Conservation (phyloP, 2,888 invertebrate genomes). For the Erpobdella octoculata region DNA sequence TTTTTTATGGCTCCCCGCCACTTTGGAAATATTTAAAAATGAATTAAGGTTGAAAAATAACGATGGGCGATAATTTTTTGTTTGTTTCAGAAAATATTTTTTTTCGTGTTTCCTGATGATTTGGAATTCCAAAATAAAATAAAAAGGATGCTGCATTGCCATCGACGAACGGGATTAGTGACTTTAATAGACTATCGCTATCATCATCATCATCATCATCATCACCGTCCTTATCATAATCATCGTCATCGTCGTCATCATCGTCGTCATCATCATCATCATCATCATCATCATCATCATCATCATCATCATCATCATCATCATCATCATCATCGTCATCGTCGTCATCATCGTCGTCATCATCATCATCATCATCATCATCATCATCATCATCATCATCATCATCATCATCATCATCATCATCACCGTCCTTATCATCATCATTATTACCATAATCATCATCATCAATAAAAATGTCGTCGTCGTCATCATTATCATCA, state of each 20-base stretch:
- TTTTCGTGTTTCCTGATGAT: too few relatives aligned
- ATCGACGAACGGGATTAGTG: too few relatives aligned
- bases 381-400: slow-evolving; percentile 6
- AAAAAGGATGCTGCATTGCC: too few relatives aligned
- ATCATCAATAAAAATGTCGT: slow-evolving; percentile 10
- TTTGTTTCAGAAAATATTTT: too few relatives aligned
- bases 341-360: not conserved
- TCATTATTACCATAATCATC: slow-evolving; percentile 14
- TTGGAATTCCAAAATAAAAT: too few relatives aligned
- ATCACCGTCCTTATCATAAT: slow-evolving; percentile 15
- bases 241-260: slow-evolving; percentile 13
- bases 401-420: not conserved
- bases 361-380: not conserved
- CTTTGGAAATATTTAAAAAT: too few relatives aligned
- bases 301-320: slow-evolving; percentile 26
- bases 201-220: not conserved
- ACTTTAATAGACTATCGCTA: not conserved
- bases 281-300: slow-evolving; percentile 27
- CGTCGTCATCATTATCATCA: slow-evolving; percentile 20
- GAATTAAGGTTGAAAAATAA: too few relatives aligned
- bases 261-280: slow-evolving; percentile 16
- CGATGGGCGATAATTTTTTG: too few relatives aligned
- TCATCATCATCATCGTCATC: slow-evolving; percentile 20
- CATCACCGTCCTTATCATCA: slow-evolving; percentile 11
- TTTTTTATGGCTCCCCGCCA: too few relatives aligned